phyloP scores from a whole-genome alignment of 1,140 invertebrate species.

The Drosophila lacteicornis region DNA sequence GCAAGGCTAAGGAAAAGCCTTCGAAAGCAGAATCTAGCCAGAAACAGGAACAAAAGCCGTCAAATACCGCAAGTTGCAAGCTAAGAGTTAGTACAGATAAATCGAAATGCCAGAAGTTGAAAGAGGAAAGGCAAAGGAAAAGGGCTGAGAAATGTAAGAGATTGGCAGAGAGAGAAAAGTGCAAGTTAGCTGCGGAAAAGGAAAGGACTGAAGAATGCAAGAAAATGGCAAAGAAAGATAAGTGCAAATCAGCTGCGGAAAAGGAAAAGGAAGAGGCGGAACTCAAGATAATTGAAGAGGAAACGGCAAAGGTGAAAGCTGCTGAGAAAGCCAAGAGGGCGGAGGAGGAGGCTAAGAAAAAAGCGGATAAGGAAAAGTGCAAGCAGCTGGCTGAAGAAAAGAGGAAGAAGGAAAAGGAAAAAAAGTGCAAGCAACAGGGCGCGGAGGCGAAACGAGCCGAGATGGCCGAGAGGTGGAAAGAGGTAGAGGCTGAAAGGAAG shows the following conservation, averaged over 20 bases:
- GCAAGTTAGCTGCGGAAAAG: too few species aligned
- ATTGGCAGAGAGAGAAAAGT: too few species aligned
- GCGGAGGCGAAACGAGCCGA: not conserved
- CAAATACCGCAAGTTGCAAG: not conserved
- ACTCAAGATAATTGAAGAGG: conserved; percentile 10
- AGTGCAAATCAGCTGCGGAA: not conserved
- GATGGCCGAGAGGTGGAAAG: conserved; percentile 4
- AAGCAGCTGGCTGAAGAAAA: not conserved
- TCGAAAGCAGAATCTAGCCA: not conserved
- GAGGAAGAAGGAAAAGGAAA: not conserved
- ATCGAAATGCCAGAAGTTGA: not conserved
- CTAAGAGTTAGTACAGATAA: not conserved
- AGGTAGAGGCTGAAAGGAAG: not conserved
- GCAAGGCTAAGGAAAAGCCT: not conserved
- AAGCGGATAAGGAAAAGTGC: conserved; percentile 13
- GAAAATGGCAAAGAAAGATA: not conserved
- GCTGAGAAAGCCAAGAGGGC: conserved; percentile 1
- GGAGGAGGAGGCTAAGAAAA: not conserved
- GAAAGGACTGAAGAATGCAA: not conserved
- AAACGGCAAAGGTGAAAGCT: not conserved
- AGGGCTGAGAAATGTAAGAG: too few species aligned
- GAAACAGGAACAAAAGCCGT: not conserved
- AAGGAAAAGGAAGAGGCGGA: not conserved
- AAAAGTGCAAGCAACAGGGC: not conserved
- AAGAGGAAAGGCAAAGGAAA: not conserved